These are phyloP conservation scores for Yponomeuta cagnagella DNA, from an alignment of 2,888 invertebrate species.

Conservation along the genomic window DNA sequence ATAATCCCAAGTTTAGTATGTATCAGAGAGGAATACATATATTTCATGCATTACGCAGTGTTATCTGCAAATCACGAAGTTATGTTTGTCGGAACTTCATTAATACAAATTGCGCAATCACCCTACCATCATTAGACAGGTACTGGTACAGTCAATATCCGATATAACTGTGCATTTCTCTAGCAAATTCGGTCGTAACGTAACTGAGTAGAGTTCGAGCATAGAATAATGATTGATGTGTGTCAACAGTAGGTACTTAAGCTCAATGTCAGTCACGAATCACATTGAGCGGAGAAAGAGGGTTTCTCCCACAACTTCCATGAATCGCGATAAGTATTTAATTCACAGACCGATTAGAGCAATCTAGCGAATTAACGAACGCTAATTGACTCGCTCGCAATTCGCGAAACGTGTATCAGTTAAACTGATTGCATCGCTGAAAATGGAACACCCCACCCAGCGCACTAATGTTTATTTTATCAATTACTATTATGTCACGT, in stretches of 20 bases:
- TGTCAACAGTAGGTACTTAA: background rate
- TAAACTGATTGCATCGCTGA: slow-evolving; percentile 4
- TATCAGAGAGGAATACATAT: too few relatives aligned
- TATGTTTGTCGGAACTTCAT: too few relatives aligned
- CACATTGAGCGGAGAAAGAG: background rate
- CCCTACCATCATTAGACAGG: background rate
- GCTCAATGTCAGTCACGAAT: background rate
- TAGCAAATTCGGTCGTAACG: too few relatives aligned
- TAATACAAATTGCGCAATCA: background rate
- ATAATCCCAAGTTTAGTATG: too few relatives aligned
- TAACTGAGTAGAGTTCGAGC: too few relatives aligned
- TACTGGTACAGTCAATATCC: too few relatives aligned
- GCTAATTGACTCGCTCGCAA: background rate
- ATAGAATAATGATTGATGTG: too few relatives aligned
- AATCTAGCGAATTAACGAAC: background rate
- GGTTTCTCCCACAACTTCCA: background rate
- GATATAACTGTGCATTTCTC: too few relatives aligned
- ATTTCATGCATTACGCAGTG: too few relatives aligned
- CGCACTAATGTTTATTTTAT: slow-evolving; percentile 43
- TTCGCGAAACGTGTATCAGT: slow-evolving; percentile 1
- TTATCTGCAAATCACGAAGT: too few relatives aligned
- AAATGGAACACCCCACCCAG: slow-evolving; percentile 20
- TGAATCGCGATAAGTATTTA: background rate
- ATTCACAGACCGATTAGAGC: background rate
- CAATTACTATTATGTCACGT: slow-evolving; percentile 59